Evolutionary conservation across 1,140 invertebrate species (phyloP).

Genomic region (Patella vulgata): DNA sequence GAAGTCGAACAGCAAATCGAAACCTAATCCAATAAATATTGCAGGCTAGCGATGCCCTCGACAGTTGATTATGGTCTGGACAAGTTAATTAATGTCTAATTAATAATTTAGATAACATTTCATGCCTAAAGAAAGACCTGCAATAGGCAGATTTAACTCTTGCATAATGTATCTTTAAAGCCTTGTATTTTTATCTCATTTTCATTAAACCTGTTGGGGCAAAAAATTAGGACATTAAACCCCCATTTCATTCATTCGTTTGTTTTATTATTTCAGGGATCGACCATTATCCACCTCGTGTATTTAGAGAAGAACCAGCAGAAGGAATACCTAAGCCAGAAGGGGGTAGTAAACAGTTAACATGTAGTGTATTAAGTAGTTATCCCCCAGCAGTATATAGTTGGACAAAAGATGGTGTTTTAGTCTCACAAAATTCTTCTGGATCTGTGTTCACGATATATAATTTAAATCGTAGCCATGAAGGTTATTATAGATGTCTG

Average conservation of each 20-base stretch:
- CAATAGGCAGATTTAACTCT: too few relatives aligned
- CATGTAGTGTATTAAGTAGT: conserved; percentile 66
- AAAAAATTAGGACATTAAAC: too few relatives aligned
- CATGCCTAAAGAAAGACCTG: too few relatives aligned
- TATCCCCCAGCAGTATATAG: conserved; percentile 87
- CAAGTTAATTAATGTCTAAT: too few relatives aligned
- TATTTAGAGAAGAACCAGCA: conserved; percentile 32
- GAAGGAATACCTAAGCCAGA: conserved; percentile 28
- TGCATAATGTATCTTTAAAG: too few relatives aligned
- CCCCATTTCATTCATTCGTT: conserved; percentile 4
- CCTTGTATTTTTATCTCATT: too few relatives aligned
- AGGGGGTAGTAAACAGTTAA: conserved; percentile 34
- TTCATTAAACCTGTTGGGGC: too few relatives aligned
- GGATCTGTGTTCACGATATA: conserved; percentile 85
- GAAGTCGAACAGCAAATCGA: too few relatives aligned
- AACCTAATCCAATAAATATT: too few relatives aligned
- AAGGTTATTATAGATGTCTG: conserved; percentile 89
- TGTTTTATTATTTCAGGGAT: conserved; percentile 4
- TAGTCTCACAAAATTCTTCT: conserved; percentile 44
- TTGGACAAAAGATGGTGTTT: conserved; percentile 85
- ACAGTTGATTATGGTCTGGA: too few relatives aligned
- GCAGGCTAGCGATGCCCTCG: too few relatives aligned
- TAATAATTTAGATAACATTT: too few relatives aligned
- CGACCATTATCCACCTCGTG: conserved; percentile 29
- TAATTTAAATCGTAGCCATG: conserved; percentile 80